Evolutionary conservation across 2,888 invertebrate species (phyloP), one percentile per base, ranked within the genome.

Genomic region (Esperia sulphurella): DNA sequence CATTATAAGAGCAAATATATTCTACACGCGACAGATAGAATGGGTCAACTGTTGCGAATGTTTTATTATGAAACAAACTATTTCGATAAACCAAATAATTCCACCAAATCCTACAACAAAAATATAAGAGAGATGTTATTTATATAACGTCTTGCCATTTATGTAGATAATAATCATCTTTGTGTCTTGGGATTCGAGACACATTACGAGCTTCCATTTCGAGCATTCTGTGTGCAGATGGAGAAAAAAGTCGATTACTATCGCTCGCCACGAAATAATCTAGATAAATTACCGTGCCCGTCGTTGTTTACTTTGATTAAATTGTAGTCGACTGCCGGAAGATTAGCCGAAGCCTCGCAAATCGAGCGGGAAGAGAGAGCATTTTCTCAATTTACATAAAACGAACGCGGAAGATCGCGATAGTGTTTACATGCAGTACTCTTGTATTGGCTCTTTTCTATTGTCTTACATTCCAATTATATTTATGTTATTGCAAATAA

Each of bases 301-400:
- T 78, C 81, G 82, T 85, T 89, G 88, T 88, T 89, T 88, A 83
- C 84, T 88, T 85, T 89, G 89, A 89, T 89, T 89, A 89, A 89
- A 88, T 86, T 88, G 88, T 87, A 87, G 83, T 84, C 82, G 83
- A 87, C 86, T 83, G 83, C 76, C 71, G 78, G 80, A 80, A 87
- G 88, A 89, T 89, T 87, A 88, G 86, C 84, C 65, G 75, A 80
- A 83, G 86, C 82, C 79, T 78, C 80, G 83, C 83, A 84, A 88
- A 87, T 86, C 83, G 88, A 82, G 82, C 83, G 71, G 75, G 74
- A 73, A 76, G 76, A 80, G 79, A 67, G 71, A 82, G 81, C 71
- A 75, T 84, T 85, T 79, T 80, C 83, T 73, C 75, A 74, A 85
- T 88, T 86, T 86, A 83, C 85, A 86, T 86, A 83, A 82, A 80